These are phyloP conservation scores for Pseudochromis fuscus DNA, from an alignment of 2,797 vertebrate species.

Conservation along the genomic window DNA sequence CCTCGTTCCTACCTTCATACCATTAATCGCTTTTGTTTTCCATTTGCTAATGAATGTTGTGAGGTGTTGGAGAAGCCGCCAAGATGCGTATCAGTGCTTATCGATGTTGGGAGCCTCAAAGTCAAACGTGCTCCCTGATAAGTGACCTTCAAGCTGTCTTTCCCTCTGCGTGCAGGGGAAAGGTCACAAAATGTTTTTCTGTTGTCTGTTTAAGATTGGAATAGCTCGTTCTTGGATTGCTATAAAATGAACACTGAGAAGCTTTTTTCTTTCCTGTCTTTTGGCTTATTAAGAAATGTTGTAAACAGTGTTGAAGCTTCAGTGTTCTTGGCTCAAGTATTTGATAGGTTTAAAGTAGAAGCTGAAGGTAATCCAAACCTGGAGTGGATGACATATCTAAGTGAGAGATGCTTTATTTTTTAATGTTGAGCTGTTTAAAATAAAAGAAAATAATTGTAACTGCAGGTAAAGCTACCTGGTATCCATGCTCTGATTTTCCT, in stretches of 20 bases:
- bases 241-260: conserved; percentile 60
- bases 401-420: conserved; percentile 63
- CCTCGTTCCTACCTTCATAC: conserved; percentile 35
- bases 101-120: conserved; percentile 48
- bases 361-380: conserved; percentile 62
- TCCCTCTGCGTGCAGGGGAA: conserved; percentile 42
- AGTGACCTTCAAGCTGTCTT: conserved; percentile 74
- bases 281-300: conserved; percentile 51
- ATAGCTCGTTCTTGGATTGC: conserved; percentile 54
- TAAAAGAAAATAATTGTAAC: conserved; percentile 52
- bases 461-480: conserved; percentile 66
- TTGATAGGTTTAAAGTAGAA: conserved; percentile 59
- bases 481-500: conserved; percentile 62
- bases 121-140: conserved; percentile 52
- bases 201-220: conserved; percentile 48
- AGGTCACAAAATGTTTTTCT: conserved; percentile 49
- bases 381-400: conserved; percentile 57
- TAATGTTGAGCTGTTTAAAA: conserved; percentile 58
- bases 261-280: conserved; percentile 43
- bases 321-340: conserved; percentile 72
- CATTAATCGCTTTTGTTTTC: conserved; percentile 32
- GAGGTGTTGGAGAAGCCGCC: conserved; percentile 36
- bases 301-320: conserved; percentile 82
- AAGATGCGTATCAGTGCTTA: conserved; percentile 49
- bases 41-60: conserved; percentile 52